These are phyloP conservation scores for Eurypyga helias DNA, from an alignment of 2,113 vertebrate genomes.

Conservation along the genomic window DNA sequence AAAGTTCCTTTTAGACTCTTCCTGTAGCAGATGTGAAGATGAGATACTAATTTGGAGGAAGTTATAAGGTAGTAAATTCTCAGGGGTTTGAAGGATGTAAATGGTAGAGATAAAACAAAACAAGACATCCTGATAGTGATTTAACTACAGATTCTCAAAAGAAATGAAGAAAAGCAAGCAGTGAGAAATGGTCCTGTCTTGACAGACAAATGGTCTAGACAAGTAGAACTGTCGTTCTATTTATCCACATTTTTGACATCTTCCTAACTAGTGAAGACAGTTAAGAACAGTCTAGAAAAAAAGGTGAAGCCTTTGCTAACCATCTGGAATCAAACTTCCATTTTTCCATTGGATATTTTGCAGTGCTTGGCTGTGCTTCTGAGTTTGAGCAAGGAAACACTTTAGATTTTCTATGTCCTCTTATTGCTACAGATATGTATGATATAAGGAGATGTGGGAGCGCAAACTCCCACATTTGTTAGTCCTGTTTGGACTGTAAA, in stretches of 20 bases:
- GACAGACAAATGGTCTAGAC: background rate
- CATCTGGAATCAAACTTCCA: background rate
- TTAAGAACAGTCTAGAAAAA: background rate
- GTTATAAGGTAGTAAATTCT: background rate
- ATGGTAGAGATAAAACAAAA: background rate
- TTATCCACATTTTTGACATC: background rate
- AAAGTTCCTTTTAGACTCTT: background rate
- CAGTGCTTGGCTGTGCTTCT: background rate
- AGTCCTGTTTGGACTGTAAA: background rate
- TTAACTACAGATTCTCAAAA: background rate
- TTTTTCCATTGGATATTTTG: background rate
- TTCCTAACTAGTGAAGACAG: background rate
- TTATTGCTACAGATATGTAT: background rate
- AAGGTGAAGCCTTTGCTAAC: background rate
- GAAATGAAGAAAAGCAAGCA: background rate
- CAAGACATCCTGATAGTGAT: background rate
- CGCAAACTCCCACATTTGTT: no score
- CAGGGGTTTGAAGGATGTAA: background rate
- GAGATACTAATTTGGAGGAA: background rate
- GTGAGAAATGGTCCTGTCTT: background rate
- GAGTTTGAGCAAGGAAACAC: background rate
- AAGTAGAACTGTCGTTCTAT: background rate
- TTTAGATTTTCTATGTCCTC: background rate
- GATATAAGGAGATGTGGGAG: background rate
- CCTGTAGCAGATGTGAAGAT: background rate